These are phyloP conservation scores for Drymodes brunneopygia DNA, from an alignment of 2,113 vertebrate species.

Conservation along the genomic window DNA sequence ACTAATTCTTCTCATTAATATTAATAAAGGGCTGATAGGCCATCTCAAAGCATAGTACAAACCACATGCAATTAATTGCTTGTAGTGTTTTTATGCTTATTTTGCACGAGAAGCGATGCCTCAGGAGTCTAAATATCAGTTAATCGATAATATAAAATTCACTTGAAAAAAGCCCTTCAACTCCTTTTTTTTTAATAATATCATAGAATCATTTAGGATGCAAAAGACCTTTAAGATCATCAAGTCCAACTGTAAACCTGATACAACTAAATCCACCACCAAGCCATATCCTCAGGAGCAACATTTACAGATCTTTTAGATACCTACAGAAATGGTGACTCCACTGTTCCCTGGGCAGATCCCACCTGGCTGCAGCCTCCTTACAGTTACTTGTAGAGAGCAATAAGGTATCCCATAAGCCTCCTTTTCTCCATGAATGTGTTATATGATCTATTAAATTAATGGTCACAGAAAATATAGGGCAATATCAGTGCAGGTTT, in stretches of 20 bases:
- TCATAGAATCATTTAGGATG: not conserved
- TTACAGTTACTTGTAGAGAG: not conserved
- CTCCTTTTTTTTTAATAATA: not conserved
- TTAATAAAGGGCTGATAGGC: conserved; percentile 74
- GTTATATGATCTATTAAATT: not conserved
- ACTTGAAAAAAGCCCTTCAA: conserved; percentile 52
- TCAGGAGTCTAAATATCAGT: conserved; percentile 64
- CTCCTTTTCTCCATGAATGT: not conserved
- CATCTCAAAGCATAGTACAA: conserved; percentile 59
- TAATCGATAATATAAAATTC: conserved; percentile 72
- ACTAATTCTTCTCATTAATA: conserved; percentile 79
- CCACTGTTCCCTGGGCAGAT: not conserved
- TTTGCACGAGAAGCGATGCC: conserved; percentile 68
- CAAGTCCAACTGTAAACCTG: not conserved
- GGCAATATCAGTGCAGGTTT: not conserved
- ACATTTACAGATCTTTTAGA: not conserved
- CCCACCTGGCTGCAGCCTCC: not conserved
- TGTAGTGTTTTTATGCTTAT: conserved; percentile 77
- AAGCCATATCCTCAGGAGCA: not conserved
- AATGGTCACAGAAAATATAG: not conserved
- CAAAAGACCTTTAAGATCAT: not conserved
- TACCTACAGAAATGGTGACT: not conserved
- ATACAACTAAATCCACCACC: not conserved
- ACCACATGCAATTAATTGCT: conserved; percentile 74
- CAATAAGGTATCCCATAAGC: not conserved